Evolutionary conservation across 2,113 vertebrate species (phyloP), one percentile per base, ranked within the genome.

Genomic region (Taurulus bubalis): DNA sequence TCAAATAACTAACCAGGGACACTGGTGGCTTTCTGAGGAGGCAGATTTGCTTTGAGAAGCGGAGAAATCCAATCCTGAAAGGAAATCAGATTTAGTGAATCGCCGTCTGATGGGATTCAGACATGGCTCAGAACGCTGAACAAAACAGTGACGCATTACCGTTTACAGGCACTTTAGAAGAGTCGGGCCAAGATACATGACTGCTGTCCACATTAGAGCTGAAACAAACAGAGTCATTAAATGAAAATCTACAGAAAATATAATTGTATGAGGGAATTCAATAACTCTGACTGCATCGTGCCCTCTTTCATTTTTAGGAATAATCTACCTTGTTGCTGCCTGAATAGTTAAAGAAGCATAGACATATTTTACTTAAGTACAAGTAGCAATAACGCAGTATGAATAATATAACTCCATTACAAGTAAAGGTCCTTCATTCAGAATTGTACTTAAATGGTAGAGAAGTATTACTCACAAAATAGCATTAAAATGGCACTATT

Each of bases 1-100:
- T 6, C 2, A 60, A 72, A 58, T 12, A 8, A 92, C 93, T 87
- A 26, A 95, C 95, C 94, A 94, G 42, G 77, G 73, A 81, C 91
- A 94, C 47, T 78, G 89, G 38, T 68, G 90, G 53, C 47, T 77
- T 36, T 92, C 91, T 71, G 91, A 72, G 10, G 90, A 89, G 0
- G 64, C 71, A n/a, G 66, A 66, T 83, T 92, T 90, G 60, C 60
- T 80, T 62, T 85, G 81, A 71, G 74, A 71, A 80, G 75, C 68
- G 22, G 89, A 86, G 53, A 82, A 90, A 77, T 93, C 89, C 71
- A 83, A 60, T 8, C 90, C 94, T 95, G 71, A 59, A 34, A 85
- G 32, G 24, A 79, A 76, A 86, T 49, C 8, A 11, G 22, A 47
- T 74, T 83, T 9, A 79, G 32, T 77, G 42, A 79, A 67, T 67